A percentile compares a stretch with the other conserved stretches of the same genome.
Conservation (phyloP, 2,797 vertebrate species). For the Enteromius mattozi region DNA sequence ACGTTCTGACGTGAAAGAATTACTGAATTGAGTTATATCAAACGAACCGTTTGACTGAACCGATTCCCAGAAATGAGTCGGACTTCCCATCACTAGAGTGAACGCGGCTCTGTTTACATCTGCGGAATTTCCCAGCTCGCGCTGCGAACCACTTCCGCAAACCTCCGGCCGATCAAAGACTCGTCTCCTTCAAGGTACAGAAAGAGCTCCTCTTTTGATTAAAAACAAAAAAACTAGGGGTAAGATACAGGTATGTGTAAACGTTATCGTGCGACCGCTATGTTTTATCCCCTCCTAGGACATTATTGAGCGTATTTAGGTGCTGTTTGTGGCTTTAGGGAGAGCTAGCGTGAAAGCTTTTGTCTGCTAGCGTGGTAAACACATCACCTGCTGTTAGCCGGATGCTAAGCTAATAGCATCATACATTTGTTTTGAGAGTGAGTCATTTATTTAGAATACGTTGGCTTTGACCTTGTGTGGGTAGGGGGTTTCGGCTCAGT, state of each 20-base stretch:
- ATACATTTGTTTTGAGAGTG: constrained; percentile 16
- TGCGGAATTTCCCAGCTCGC: constrained; percentile 86
- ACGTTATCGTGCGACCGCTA: background rate
- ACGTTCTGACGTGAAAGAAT: background rate
- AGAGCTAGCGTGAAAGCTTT: constrained; percentile 42
- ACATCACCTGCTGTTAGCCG: constrained; percentile 61
- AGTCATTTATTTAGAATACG: constrained; percentile 22
- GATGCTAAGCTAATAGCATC: constrained; percentile 53
- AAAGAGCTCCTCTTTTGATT: constrained; percentile 17
- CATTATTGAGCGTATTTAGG: background rate
- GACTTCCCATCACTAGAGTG: constrained; percentile 27
- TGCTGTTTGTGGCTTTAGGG: background rate
- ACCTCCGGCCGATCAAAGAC: constrained; percentile 69
- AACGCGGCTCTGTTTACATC: constrained; percentile 78
- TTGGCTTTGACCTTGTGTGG: constrained; percentile 26
- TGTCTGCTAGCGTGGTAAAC: constrained; percentile 55
- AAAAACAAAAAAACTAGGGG: background rate
- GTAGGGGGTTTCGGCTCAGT: background rate
- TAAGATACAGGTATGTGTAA: background rate
- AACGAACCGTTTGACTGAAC: constrained; percentile 7
- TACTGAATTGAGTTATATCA: background rate
- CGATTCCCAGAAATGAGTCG: constrained; percentile 16
- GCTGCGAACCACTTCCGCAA: constrained; percentile 82
- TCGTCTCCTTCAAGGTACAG: constrained; percentile 45
- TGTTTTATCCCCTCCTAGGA: background rate